phyloP scores from a whole-genome alignment of 2,888 invertebrate species.

The Phasia obesa region DNA sequence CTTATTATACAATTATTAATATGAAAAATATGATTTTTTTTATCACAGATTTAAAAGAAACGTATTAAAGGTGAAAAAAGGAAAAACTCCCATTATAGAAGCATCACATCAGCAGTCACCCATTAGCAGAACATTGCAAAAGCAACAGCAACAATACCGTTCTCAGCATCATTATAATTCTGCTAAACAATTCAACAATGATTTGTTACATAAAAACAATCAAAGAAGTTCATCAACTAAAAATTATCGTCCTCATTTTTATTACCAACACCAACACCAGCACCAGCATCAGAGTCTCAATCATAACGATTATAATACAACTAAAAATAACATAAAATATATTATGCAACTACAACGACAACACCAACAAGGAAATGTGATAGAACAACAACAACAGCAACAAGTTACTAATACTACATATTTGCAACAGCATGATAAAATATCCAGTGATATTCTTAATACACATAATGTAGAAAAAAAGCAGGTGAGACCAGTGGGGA shows the following conservation, averaged over 20 bases:
- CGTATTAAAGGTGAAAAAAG: neutral
- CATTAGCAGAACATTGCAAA: constrained; percentile 20
- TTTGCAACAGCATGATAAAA: constrained; percentile 33
- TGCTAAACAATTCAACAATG: neutral
- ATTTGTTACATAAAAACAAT: constrained; percentile 19
- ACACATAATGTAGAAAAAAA: neutral
- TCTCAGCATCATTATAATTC: neutral
- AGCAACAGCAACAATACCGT: constrained; percentile 3
- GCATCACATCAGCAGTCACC: neutral
- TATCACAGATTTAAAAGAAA: constrained; percentile 64
- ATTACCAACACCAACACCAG: too few relatives aligned
- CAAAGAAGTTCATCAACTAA: constrained; percentile 14
- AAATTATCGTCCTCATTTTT: constrained; percentile 1
- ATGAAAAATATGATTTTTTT: neutral
- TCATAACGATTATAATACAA: constrained; percentile 29
- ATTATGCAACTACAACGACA: constrained; percentile 52
- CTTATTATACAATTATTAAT: neutral
- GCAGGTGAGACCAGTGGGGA: neutral
- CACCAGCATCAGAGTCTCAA: constrained; percentile 4
- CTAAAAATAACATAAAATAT: constrained; percentile 30
- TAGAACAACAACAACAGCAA: constrained; percentile 16
- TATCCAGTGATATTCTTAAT: constrained; percentile 36
- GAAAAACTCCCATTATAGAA: neutral
- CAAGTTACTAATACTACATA: constrained; percentile 4
- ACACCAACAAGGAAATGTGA: neutral